Conservation (phyloP, 1,140 invertebrate species). For the Armadillidium nasatum region DNA sequence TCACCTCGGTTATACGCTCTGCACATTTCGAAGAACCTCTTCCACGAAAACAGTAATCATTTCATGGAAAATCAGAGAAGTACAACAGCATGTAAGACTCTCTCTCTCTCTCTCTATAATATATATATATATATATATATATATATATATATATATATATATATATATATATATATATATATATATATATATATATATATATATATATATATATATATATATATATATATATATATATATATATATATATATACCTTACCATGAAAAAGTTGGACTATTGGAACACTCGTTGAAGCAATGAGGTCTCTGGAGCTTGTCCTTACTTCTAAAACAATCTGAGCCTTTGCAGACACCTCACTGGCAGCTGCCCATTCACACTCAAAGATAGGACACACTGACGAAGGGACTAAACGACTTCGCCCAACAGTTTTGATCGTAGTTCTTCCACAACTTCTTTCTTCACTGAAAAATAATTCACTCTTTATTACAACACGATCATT, state of each 20-base stretch:
- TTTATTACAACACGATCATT: no score
- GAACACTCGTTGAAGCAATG: constrained; percentile 32
- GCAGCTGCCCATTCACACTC: constrained; percentile 33
- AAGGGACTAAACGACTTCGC: constrained; percentile 29
- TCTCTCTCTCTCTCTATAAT: no score
- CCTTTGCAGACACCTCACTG: constrained; percentile 26
- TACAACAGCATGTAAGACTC: no score
- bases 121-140: no score
- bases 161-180: no score
- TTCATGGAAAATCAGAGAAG: no score
- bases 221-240: no score
- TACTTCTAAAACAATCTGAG: constrained; percentile 26
- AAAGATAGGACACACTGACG: constrained; percentile 30
- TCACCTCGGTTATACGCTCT: no score
- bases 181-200: background rate
- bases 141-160: no score
- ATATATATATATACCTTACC: constrained; percentile 11
- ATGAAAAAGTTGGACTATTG: constrained; percentile 30
- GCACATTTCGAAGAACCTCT: no score
- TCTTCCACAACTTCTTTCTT: constrained; percentile 18
- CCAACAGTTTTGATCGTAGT: constrained; percentile 32
- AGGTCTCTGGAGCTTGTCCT: constrained; percentile 33
- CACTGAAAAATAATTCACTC: background rate
- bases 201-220: background rate
- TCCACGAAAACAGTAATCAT: no score